These are phyloP conservation scores for Pipistrellus nathusii DNA, from an alignment of 2,797 vertebrate species.

Conservation along the genomic window DNA sequence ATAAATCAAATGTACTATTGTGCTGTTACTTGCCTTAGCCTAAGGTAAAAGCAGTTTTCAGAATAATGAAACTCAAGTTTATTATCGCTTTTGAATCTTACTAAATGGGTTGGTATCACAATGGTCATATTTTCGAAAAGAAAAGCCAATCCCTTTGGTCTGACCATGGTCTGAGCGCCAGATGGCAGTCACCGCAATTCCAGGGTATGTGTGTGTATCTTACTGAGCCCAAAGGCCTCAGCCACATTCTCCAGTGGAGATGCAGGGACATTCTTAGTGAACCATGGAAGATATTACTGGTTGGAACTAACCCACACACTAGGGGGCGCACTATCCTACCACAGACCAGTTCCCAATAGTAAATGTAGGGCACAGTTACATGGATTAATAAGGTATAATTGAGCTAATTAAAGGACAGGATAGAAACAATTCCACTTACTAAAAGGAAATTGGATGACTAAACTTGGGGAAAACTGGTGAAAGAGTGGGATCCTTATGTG, in stretches of 20 bases:
- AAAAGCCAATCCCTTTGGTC: not conserved
- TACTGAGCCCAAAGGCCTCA: not conserved
- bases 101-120: not conserved
- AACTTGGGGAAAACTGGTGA: not conserved
- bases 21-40: not conserved
- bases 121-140: not conserved
- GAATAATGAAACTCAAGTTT: not conserved
- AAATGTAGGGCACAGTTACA: not conserved
- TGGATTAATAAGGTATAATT: not conserved
- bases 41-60: not conserved
- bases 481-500: not conserved
- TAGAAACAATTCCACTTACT: not conserved
- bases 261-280: not conserved
- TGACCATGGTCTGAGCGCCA: not conserved
- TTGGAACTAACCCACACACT: not conserved
- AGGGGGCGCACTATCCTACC: not conserved
- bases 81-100: not conserved
- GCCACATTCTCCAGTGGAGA: not conserved
- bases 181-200: not conserved
- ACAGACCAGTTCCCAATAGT: not conserved
- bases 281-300: not conserved
- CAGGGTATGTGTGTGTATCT: not conserved
- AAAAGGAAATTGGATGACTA: constrained; percentile 15
- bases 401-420: not conserved
- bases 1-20: not conserved